Conservation (phyloP, 2,113 vertebrate species). For the Paradisaea rubra region DNA sequence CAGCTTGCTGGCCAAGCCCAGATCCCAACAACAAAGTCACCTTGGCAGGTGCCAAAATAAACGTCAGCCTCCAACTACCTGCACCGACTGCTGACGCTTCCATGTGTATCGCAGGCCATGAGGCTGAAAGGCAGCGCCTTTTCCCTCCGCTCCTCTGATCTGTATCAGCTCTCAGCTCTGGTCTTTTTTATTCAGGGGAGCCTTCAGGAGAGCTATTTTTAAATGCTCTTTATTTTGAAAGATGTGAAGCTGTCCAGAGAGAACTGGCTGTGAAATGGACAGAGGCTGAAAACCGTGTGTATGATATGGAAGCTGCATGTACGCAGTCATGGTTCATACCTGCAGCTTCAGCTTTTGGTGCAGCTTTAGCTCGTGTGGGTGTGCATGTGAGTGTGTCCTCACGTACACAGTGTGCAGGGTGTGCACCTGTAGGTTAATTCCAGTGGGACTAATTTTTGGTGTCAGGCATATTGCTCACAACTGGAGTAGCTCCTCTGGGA, state of each 20-base stretch:
- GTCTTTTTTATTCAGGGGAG: neutral
- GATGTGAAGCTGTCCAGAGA: neutral
- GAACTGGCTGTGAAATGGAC: neutral
- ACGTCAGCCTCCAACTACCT: slow-evolving; percentile 36
- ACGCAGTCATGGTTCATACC: rapidly evolving
- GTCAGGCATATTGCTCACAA: neutral
- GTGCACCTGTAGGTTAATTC: neutral
- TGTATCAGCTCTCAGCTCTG: neutral
- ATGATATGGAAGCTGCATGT: neutral
- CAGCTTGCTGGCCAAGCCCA: slow-evolving; percentile 25
- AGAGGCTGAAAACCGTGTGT: neutral
- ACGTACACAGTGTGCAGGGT: neutral
- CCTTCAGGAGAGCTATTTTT: neutral
- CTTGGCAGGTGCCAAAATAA: slow-evolving; percentile 55
- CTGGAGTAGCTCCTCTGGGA: neutral
- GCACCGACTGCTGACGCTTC: neutral
- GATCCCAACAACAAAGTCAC: slow-evolving; percentile 41
- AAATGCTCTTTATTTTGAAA: neutral
- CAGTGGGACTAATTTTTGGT: neutral
- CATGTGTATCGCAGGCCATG: rapidly evolving
- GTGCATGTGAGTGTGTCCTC: neutral
- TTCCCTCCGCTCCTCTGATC: neutral
- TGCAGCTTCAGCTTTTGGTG: neutral
- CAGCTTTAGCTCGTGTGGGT: neutral
- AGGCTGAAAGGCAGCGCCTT: neutral